phyloP scores from a whole-genome alignment of 2,888 invertebrate species.

The Cecidostiba fungosa region DNA sequence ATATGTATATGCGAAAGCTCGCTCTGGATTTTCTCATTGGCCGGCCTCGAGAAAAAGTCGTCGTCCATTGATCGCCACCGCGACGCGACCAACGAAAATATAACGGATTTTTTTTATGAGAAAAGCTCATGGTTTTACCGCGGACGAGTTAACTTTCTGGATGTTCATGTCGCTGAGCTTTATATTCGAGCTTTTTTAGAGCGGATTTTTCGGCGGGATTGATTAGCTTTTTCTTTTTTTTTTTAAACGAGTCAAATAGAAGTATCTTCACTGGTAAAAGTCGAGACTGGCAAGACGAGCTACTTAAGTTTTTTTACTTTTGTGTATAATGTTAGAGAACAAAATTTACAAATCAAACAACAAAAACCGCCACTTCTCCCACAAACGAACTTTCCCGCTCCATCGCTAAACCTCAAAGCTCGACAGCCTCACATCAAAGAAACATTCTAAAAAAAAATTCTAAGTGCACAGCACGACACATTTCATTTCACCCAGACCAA shows the following conservation, averaged over 20 bases:
- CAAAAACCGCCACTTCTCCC: not conserved
- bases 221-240: not conserved
- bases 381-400: not conserved
- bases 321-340: not conserved
- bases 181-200: not conserved
- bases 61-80: slow-evolving; percentile 38
- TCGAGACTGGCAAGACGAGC: too few species aligned
- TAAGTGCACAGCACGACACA: slow-evolving; percentile 33
- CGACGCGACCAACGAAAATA: not conserved
- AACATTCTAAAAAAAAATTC: slow-evolving; percentile 12
- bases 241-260: too few species aligned
- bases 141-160: not conserved
- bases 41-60: slow-evolving; percentile 41
- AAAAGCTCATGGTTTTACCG: not conserved
- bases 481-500: slow-evolving; percentile 28
- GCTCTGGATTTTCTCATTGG: slow-evolving; percentile 59
- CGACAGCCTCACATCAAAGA: not conserved
- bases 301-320: too few species aligned
- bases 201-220: not conserved
- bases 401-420: not conserved
- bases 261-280: too few species aligned
- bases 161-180: not conserved
- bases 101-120: not conserved
- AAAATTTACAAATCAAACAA: not conserved
- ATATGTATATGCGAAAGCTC: not conserved